Conservation (phyloP, 2,888 invertebrate genomes). For the Nowickia ferox region DNA sequence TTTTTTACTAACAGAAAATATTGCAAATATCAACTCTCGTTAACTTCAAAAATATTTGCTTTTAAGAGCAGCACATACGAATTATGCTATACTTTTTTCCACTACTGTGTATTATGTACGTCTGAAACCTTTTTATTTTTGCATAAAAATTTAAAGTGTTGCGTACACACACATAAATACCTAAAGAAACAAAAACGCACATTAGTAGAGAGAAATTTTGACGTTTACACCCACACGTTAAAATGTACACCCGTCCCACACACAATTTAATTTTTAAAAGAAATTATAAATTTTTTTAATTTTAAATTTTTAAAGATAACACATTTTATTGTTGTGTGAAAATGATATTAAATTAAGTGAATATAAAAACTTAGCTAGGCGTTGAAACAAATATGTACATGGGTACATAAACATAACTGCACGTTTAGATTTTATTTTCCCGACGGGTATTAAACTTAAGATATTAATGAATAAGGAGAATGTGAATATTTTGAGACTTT, state of each 20-base stretch:
- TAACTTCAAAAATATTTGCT: too few relatives aligned
- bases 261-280: slow-evolving; percentile 40
- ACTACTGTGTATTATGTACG: background rate
- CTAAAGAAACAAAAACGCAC: background rate
- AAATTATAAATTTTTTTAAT: slow-evolving; percentile 35
- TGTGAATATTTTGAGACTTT: too few relatives aligned
- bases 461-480: too few relatives aligned
- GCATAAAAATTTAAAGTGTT: background rate
- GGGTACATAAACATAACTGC: background rate
- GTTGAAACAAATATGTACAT: background rate
- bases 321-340: slow-evolving; percentile 42
- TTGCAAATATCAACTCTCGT: too few relatives aligned
- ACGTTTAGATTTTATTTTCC: too few relatives aligned
- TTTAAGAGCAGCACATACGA: too few relatives aligned
- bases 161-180: slow-evolving; percentile 12
- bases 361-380: background rate
- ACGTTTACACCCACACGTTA: slow-evolving; percentile 57
- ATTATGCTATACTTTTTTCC: too few relatives aligned
- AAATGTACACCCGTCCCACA: slow-evolving; percentile 50
- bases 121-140: slow-evolving; percentile 28
- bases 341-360: slow-evolving; percentile 27
- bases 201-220: slow-evolving; percentile 31
- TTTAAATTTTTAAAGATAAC: slow-evolving; percentile 21
- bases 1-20: too few relatives aligned
- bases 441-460: too few relatives aligned